A percentile compares a stretch with the other conserved stretches of the same genome.
phyloP scores from a whole-genome alignment of 2,888 invertebrate genomes.

The Himalopsyche anomala region DNA sequence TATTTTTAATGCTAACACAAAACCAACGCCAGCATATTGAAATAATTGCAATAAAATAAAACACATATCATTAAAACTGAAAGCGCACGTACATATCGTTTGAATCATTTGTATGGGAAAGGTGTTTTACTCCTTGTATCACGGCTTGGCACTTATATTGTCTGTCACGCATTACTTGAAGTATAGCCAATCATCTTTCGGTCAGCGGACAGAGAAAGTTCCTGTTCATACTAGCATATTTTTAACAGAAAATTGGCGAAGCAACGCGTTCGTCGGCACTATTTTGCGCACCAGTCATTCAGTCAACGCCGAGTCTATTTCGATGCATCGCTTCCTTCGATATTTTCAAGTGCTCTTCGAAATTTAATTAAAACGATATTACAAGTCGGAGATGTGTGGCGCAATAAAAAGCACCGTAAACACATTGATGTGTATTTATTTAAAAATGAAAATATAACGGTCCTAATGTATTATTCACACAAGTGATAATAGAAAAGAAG shows the following conservation, averaged over 20 bases:
- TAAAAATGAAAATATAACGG: too few species aligned
- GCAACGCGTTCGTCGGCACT: neutral
- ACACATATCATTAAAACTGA: too few species aligned
- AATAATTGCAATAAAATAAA: too few species aligned
- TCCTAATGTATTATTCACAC: too few species aligned
- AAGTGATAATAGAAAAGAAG: too few species aligned
- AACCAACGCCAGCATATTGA: too few species aligned
- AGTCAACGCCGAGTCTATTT: constrained; percentile 23
- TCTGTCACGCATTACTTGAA: constrained; percentile 9
- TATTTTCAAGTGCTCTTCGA: neutral
- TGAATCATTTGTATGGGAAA: too few species aligned
- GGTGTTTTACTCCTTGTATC: too few species aligned
- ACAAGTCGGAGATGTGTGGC: neutral
- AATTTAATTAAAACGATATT: neutral
- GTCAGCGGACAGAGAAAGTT: constrained; percentile 29
- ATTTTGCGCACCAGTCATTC: constrained; percentile 14
- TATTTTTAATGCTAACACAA: too few species aligned
- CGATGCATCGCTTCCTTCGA: neutral
- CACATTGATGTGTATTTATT: too few species aligned
- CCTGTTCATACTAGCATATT: constrained; percentile 29
- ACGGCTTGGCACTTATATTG: neutral
- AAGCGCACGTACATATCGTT: too few species aligned
- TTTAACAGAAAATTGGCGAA: constrained; percentile 27
- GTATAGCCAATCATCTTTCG: constrained; percentile 5
- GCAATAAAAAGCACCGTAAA: neutral